Percentiles rank a stretch among this genome's conserved stretches.
These are phyloP conservation scores for Magallana gigas DNA, from an alignment of 1,140 invertebrate species.

Conservation along the genomic window DNA sequence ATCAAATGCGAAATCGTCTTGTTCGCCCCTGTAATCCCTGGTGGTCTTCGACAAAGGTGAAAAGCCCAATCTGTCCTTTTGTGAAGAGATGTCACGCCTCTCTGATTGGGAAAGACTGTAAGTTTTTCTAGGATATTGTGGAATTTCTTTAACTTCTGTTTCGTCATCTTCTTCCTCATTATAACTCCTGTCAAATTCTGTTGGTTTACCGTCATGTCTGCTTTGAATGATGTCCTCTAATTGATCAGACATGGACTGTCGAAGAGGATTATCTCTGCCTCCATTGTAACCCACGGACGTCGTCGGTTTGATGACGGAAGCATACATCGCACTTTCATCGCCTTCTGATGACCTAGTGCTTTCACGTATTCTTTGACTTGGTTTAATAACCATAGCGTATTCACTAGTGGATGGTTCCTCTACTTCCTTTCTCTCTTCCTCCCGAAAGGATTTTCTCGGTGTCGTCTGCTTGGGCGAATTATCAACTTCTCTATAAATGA, in stretches of 20 bases:
- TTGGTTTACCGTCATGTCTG: constrained; percentile 24
- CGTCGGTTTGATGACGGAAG: constrained; percentile 20
- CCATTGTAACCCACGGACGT: background rate
- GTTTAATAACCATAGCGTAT: constrained; percentile 24
- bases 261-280: background rate
- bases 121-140: constrained; percentile 42
- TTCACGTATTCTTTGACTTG: background rate
- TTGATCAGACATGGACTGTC: constrained; percentile 44
- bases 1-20: constrained; percentile 23
- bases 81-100: background rate
- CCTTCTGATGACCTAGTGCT: background rate
- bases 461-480: constrained; percentile 34
- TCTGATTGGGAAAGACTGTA: constrained; percentile 42
- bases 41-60: background rate
- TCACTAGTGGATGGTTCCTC: background rate
- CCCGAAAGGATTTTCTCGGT: background rate
- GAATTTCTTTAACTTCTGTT: background rate
- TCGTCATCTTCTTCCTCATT: constrained; percentile 1
- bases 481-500: background rate
- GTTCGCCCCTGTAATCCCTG: background rate
- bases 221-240: constrained; percentile 48
- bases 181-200: constrained; percentile 43
- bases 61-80: background rate
- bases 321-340: background rate
- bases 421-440: background rate